phyloP scores from a whole-genome alignment of 2,797 vertebrate genomes.

The Chaetophractus vellerosus region DNA sequence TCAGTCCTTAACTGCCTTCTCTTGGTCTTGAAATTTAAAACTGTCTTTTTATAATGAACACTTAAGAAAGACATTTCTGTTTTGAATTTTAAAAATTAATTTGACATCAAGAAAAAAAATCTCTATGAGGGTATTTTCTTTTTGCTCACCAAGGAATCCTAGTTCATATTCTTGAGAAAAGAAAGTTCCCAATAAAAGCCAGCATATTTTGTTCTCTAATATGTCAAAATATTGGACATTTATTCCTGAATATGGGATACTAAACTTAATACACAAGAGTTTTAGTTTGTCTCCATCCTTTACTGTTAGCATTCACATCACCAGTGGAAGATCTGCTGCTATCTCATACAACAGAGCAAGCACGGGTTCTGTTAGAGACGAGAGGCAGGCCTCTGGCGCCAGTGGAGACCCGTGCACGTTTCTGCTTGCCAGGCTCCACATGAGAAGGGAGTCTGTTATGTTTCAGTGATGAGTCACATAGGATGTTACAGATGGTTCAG shows the following conservation, averaged over 20 bases:
- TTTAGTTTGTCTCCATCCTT: constrained; percentile 6
- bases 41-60: not conserved
- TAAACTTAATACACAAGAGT: not conserved
- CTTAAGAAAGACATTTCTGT: not conserved
- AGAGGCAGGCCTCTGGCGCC: not conserved
- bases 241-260: not conserved
- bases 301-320: not conserved
- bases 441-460: constrained; percentile 41
- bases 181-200: not conserved
- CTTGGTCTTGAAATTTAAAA: not conserved
- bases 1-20: not conserved
- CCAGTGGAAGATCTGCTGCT: not conserved
- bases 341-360: not conserved
- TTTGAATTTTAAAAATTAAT: constrained; percentile 2
- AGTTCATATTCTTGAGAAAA: constrained; percentile 24
- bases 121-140: not conserved
- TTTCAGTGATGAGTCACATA: constrained; percentile 66
- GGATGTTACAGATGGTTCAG: constrained; percentile 64
- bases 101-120: constrained; percentile 46
- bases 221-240: not conserved
- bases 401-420: not conserved
- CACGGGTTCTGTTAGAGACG: fast-evolving
- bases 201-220: not conserved
- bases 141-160: not conserved
- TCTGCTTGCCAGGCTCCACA: not conserved